Evolutionary conservation across 2,113 vertebrate species (phyloP), one percentile per base, ranked within the genome.

Genomic region (Petaurus breviceps): DNA sequence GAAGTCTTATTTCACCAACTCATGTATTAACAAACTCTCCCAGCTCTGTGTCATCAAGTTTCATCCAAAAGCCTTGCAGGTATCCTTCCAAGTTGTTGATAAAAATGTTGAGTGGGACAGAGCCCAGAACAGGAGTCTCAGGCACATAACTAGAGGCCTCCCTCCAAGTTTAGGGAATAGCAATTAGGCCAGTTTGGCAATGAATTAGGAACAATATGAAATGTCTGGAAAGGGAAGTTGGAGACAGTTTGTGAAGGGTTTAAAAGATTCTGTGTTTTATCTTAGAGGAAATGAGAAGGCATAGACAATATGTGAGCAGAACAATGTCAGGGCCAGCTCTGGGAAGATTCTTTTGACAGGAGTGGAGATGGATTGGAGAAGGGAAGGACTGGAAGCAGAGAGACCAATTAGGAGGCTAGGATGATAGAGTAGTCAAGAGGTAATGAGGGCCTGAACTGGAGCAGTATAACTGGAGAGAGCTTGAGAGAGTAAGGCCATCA

Each of bases 101-200:
- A 90, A 96, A 95, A 96, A 93, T 57, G 51, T 3, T 92, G 50
- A 96, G 50, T 94, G 91, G 95, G 43, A 90, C 4, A 95, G 53
- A 97, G 91, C 19, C 61, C 91, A 90, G 54, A 22, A 94, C 23
- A 93, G 46, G 43, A 51, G 46, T 51, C 10, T 50, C 54, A 49
- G 54, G 50, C 92, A 51, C 25, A 92, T 51, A 26, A 25, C 55
- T 46, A 22, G 77, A 90, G 26, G 3, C 23, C 23, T 8, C 55
- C 92, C n/a, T 92, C 68, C 68, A 91, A 43, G 54, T 22, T 43
- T n/a, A 37, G n/a, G n/a, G 37, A 84, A 84, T 84, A 84, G 68
- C 68, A 43, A 84, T 84, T 19, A 84, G n/a, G 19, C 37, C 37
- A 43, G 22, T 84, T 84, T 84, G 68, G 19, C 68, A 84, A 43